Evolutionary conservation across 2,888 invertebrate genomes (phyloP), one percentile per base, ranked within the genome.

Genomic region (Halocaridina rubra): DNA sequence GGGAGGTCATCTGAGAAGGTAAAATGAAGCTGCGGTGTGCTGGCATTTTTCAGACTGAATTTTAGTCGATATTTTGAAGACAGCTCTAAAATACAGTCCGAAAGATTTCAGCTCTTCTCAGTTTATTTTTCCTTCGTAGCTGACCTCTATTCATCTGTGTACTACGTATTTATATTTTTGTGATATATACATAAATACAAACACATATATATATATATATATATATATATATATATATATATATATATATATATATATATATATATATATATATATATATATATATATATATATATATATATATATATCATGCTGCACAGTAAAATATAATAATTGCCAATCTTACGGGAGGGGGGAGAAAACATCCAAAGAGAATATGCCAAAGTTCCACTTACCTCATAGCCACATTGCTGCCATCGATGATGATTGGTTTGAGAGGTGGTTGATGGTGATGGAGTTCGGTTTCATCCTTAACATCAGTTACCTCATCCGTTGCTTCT

Each of bases 401-500:
- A 53, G 98, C 98, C 24, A 98, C 96, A 91, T 98, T 98, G 91
- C 97, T 97, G 89, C 98, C 98, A 91, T 98, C 98, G 87, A 98
- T 95, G 88, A 98, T 97, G 88, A 98, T 94, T 81, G 95, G 95
- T 84, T 97, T 92, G 16, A 92, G 89, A 30, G 72, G 16, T 10
- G 72, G 74, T 33, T 84, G 81, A 30, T 81, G 81, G 7, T 71
- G 72, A 7, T 67, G 69, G 13, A 59, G 16, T 59, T 33, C 61
- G n/a, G 53, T 29, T 13, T 75, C 69, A 22, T 80, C 75, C 67
- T 72, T 72, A 27, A 72, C 61, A 7, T 78, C 64, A 4, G 61
- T 29, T 22, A 85, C n/a, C 53, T 85, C 75, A 32, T 80, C 79
- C 8, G 53, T 16, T 8, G 71, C 59, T 16, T 69, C 81, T n/a